These are phyloP conservation scores for Bombylius discolor DNA, from an alignment of 2,888 invertebrate genomes.

Conservation along the genomic window DNA sequence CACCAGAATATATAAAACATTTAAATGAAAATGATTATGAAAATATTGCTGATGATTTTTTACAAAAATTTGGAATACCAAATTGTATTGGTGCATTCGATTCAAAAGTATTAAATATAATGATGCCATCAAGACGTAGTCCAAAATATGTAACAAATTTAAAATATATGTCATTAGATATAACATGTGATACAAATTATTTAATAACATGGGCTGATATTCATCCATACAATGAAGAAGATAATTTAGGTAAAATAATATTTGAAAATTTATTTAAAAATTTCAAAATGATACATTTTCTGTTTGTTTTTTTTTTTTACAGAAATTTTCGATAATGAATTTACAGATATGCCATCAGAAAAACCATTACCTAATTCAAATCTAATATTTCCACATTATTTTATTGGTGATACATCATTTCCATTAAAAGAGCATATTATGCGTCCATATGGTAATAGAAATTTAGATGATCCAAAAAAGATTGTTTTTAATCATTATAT, in stretches of 20 bases:
- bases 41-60: slow-evolving; percentile 11
- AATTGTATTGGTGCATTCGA: slow-evolving; percentile 17
- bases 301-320: background rate
- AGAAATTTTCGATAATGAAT: background rate
- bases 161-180: background rate
- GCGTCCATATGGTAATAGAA: background rate
- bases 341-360: background rate
- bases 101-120: slow-evolving; percentile 13
- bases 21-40: background rate
- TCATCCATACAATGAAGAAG: background rate
- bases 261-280: too few relatives aligned
- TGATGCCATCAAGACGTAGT: background rate
- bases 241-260: background rate
- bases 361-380: background rate
- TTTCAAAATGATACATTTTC: too few relatives aligned
- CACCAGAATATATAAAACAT: background rate
- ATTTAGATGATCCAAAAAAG: background rate
- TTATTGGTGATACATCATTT: slow-evolving; percentile 12
- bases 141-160: background rate
- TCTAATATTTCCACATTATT: background rate
- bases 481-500: slow-evolving; percentile 7
- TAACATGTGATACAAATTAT: background rate
- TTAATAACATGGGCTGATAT: background rate
- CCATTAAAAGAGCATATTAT: slow-evolving; percentile 8
- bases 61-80: slow-evolving; percentile 15